These are phyloP conservation scores for Eublepharis macularius DNA, from an alignment of 2,113 vertebrate species.

Conservation along the genomic window DNA sequence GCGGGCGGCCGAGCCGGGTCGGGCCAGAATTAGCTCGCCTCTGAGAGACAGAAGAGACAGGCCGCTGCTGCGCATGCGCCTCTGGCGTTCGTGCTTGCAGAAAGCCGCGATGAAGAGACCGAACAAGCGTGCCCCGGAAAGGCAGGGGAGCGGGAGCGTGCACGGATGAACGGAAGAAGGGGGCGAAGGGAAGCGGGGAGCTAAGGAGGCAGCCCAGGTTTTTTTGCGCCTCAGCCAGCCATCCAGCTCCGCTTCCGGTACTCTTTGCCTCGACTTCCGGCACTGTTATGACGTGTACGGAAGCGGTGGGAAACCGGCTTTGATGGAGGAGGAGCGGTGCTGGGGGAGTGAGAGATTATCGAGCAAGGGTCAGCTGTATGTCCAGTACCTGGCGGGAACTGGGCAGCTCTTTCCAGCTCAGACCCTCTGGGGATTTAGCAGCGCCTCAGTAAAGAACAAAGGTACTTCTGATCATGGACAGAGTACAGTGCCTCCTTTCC, in stretches of 20 bases:
- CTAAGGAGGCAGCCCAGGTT: neutral
- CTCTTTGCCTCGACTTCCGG: neutral
- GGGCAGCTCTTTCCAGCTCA: no score
- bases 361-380: neutral
- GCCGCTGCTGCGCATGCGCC: no score
- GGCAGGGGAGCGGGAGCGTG: neutral
- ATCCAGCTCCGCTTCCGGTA: neutral
- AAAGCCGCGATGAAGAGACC: no score
- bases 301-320: neutral
- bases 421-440: no score
- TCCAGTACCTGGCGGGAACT: no score
- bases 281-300: neutral
- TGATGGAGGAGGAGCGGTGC: neutral
- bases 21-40: neutral
- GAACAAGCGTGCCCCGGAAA: no score
- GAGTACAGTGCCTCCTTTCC: neutral
- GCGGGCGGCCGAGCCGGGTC: neutral
- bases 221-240: no score
- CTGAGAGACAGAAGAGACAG: no score
- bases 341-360: neutral
- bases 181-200: no score
- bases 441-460: no score
- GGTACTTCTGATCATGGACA: neutral
- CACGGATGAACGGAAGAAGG: neutral
- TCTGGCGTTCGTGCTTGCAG: no score